Conservation (phyloP, 2,888 invertebrate genomes). For the Caenorhabditis becei region DNA sequence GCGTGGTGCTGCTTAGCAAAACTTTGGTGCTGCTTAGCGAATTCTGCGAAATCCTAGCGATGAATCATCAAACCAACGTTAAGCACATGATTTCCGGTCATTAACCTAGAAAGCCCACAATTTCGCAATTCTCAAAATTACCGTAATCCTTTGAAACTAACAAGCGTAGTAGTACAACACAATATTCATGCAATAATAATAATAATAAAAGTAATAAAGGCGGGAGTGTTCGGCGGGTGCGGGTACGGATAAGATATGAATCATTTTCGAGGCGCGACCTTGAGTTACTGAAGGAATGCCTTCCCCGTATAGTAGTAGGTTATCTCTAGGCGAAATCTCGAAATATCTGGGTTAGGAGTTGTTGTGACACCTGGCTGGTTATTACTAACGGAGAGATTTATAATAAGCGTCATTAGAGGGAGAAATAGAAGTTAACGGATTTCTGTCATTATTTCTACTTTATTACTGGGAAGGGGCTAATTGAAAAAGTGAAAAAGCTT, state of each 20-base stretch:
- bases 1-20: too few species aligned
- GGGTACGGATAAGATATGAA: slow-evolving; percentile 45
- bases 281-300: slow-evolving; percentile 27
- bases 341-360: slow-evolving; percentile 48
- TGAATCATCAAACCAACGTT: too few species aligned
- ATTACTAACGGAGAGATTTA: neutral
- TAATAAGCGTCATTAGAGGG: neutral
- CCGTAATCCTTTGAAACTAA: neutral
- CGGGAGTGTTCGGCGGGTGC: slow-evolving; percentile 5
- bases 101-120: too few species aligned
- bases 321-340: slow-evolving; percentile 41
- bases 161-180: neutral
- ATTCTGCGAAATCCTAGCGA: too few species aligned
- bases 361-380: too few species aligned
- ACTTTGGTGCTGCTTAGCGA: neutral
- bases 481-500: neutral
- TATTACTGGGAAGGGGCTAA: neutral
- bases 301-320: slow-evolving; percentile 22
- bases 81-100: too few species aligned
- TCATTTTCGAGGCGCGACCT: slow-evolving; percentile 26
- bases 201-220: slow-evolving; percentile 5
- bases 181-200: neutral
- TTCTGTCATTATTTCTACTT: neutral
- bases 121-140: too few species aligned
- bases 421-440: neutral